Evolutionary conservation across 2,888 invertebrate genomes (phyloP), one percentile per base, ranked within the genome.

Genomic region (Galerucella pusilla): DNA sequence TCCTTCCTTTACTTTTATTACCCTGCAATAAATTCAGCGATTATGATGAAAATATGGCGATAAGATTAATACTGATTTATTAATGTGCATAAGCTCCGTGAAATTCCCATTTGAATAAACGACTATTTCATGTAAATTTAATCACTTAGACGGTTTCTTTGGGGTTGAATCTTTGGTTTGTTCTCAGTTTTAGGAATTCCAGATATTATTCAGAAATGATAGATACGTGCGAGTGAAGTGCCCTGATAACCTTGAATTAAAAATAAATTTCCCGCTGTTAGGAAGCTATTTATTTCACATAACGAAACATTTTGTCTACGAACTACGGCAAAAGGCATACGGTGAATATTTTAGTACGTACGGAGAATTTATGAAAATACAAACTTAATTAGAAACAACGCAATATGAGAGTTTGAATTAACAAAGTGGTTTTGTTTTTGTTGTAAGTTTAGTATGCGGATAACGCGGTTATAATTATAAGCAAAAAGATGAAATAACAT

Each of bases 101-200:
- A 81, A 82, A 80, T 81, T 79, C 79, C 76, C 79, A 77, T 80
- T 80, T 76, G 80, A 78, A 82, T 80, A 83, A 84, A 84, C 80
- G 81, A 79, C 78, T 69, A 73, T 82, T 82, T 80, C 80, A 84
- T 84, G 84, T 81, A 83, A 83, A 83, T 83, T 81, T 80, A 83
- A 82, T 82, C 80, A 82, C 82, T 82, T 81, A 81, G 75, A 80
- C 76, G 77, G 78, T 80, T 75, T 74, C 80, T 73, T 78, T 76
- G 77, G 61, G 61, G 80, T 81, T 80, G 77, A 79, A 78, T 80
- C 78, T 75, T 73, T 73, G 77, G 69, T 77, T 67, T 73, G 68
- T 77, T 77, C 73, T 52, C 61, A 68, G 25, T 70, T 73, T 52
- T 54, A 68, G 72, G 57, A 65, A 69, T 72, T 69, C 72, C 57